Evolutionary conservation across 2,113 vertebrate species (phyloP), one percentile per base, ranked within the genome.

Genomic region (Channa maculata): DNA sequence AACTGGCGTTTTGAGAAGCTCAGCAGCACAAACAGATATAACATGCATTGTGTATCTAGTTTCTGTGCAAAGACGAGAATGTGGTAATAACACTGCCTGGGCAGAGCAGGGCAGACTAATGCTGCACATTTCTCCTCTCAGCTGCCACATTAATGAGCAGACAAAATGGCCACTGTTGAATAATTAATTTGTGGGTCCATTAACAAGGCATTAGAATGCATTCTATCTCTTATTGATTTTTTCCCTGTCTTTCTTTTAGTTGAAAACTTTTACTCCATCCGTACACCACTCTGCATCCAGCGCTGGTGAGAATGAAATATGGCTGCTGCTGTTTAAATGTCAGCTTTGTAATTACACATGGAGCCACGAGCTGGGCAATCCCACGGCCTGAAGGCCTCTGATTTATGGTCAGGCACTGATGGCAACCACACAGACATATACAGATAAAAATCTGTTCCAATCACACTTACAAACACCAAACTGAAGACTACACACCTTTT

Each of bases 181-280:
- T 95, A 94, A 95, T 94, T 94, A 95, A 95, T 95, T 93, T 87
- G 83, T 53, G 84, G 90, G 92, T 89, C 94, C 93, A 95, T 95
- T 95, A 95, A 94, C 91, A 91, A 92, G 88, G 90, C 93, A 94
- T 94, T 94, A 94, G 91, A 94, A 94, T 93, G 92, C 90, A 91
- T 92, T 92, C 91, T 92, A 93, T 92, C 91, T 92, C 91, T 85
- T 90, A 94, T 94, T 86, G 92, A 94, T 94, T 93, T 88, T 82
- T 71, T 82, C 55, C 64, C n/a, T 68, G 57, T 38, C 77, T 81
- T 78, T 41, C 58, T 79, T 80, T 33, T 9, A 14, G 72, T 71
- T 77, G 85, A 90, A 89, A 89, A 85, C 78, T 91, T 93, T 93
- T 91, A 92, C 91, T 92, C 87, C 80, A 67, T 88, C 84, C 45